These are phyloP conservation scores for Drosophila rhopaloa DNA, from an alignment of 1,140 invertebrate species.

Conservation along the genomic window DNA sequence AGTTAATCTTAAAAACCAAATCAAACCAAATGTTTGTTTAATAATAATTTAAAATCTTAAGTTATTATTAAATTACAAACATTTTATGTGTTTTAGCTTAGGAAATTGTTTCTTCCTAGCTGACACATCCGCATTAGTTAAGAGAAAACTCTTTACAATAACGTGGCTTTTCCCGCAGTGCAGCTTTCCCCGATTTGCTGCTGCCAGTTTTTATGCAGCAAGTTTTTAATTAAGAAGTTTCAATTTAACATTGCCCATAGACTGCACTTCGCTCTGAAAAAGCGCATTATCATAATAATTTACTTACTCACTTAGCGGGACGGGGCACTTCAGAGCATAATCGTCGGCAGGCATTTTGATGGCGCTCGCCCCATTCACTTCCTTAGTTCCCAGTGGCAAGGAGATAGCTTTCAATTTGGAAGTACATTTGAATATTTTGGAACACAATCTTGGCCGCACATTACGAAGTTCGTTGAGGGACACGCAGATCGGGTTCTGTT, in stretches of 20 bases:
- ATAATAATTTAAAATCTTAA: too few species aligned
- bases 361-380: neutral
- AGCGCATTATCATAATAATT: constrained; percentile 73
- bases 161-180: neutral
- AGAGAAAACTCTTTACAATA: neutral
- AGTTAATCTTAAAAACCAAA: too few species aligned
- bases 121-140: too few species aligned
- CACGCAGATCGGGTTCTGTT: neutral
- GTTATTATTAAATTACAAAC: too few species aligned
- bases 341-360: constrained; percentile 1
- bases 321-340: constrained; percentile 10
- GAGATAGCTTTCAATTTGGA: constrained; percentile 28
- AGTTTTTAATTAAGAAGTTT: constrained; percentile 82
- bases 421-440: constrained; percentile 2
- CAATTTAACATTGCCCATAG: constrained; percentile 62
- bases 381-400: neutral
- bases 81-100: too few species aligned
- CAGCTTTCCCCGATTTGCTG: constrained; percentile 25
- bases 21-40: too few species aligned
- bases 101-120: too few species aligned
- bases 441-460: constrained; percentile 3
- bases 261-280: constrained; percentile 27
- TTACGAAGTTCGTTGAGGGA: neutral
- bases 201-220: constrained; percentile 54
- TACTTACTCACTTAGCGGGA: constrained; percentile 67